Conservation (phyloP, 1,140 invertebrate species). For the Penaeus chinensis region DNA sequence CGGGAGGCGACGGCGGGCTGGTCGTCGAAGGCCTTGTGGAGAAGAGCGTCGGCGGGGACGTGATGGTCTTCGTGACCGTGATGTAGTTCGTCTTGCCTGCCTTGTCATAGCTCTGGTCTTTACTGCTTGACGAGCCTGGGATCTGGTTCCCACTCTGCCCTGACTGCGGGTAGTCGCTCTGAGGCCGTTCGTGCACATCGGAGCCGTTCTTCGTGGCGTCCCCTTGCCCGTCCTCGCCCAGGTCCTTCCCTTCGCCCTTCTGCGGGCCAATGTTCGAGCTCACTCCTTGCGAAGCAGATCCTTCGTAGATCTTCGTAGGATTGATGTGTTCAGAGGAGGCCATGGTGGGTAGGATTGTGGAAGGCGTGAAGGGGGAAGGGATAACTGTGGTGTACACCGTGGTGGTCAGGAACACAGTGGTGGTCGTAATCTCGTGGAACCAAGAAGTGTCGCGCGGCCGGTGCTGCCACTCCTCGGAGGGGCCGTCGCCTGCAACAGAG, state of each 20-base stretch:
- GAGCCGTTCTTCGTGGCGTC: neutral
- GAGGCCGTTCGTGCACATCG: neutral
- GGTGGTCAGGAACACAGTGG: conserved; percentile 43
- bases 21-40: neutral
- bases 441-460: conserved; percentile 51
- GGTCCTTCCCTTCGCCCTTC: conserved; percentile 29
- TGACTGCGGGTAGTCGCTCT: conserved; percentile 35
- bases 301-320: neutral
- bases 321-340: neutral
- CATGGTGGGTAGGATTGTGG: conserved; percentile 18
- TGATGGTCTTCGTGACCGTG: conserved; percentile 44
- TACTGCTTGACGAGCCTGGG: neutral
- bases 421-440: conserved; percentile 37
- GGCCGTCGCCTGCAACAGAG: conserved; percentile 35
- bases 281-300: too few species aligned
- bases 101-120: neutral
- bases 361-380: conserved; percentile 24
- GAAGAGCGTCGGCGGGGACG: conserved; percentile 9
- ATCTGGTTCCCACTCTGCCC: neutral
- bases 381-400: conserved; percentile 49
- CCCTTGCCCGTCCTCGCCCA: neutral
- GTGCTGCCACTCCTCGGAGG: conserved; percentile 48
- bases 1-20: neutral
- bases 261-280: neutral
- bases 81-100: conserved; percentile 13